A percentile compares a stretch with the other conserved stretches of the same genome.
These are phyloP conservation scores for Philaethria dido DNA, from an alignment of 2,888 invertebrate genomes.

Conservation along the genomic window DNA sequence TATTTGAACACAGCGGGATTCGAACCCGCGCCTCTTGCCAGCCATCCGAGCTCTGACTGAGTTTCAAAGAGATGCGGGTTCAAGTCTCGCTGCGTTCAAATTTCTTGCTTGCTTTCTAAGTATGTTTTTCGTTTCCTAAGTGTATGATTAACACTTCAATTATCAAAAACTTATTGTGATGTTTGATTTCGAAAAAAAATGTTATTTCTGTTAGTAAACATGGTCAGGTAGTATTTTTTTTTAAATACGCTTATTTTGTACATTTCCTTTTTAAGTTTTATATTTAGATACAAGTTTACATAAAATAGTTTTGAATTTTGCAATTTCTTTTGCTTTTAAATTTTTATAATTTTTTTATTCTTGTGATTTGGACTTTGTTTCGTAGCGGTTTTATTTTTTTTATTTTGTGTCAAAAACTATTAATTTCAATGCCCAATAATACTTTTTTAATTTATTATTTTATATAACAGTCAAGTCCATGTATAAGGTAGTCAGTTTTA, in stretches of 20 bases:
- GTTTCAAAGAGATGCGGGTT: too few relatives aligned
- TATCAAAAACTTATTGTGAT: too few relatives aligned
- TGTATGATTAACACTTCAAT: too few relatives aligned
- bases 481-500: not conserved
- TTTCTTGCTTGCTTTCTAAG: too few relatives aligned
- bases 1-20: too few relatives aligned
- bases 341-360: not conserved
- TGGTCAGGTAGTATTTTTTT: constrained; percentile 6
- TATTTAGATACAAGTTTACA: constrained; percentile 12
- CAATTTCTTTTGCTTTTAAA: not conserved
- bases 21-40: too few relatives aligned
- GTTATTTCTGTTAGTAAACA: not conserved
- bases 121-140: too few relatives aligned
- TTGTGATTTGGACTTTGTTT: not conserved
- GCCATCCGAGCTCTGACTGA: too few relatives aligned
- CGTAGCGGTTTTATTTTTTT: not conserved
- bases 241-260: constrained; percentile 25
- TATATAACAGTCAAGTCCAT: not conserved
- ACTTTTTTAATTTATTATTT: constrained; percentile 22
- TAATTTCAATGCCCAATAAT: not conserved
- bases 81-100: too few relatives aligned
- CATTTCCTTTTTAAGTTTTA: constrained; percentile 7
- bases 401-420: not conserved
- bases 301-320: not conserved
- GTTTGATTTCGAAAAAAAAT: too few relatives aligned